Evolutionary conservation across 2,797 vertebrate genomes (phyloP), one percentile per base, ranked within the genome.

Genomic region (Xyrichtys novacula): DNA sequence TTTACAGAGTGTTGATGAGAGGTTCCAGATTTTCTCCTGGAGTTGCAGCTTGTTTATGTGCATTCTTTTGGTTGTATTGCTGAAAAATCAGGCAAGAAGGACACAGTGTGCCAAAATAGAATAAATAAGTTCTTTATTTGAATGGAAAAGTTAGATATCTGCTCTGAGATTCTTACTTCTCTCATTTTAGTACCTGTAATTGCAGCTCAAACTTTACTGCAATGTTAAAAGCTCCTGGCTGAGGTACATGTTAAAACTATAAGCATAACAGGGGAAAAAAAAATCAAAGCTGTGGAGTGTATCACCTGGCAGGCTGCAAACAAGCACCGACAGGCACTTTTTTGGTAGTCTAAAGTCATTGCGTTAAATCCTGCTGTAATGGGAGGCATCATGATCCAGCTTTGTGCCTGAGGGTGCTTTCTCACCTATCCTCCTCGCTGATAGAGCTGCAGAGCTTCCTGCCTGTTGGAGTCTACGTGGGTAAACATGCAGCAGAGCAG

Each of bases 311-410:
- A 38, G 15, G 14, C 9, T 1, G 36, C 26, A 49, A 19, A 65
- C 74, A 26, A 53, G 65, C 6, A 10, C 38, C 75, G 65, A 65
- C 50, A 38, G 31, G 49, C 22, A 67, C 85, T 75, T 83, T 77
- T 81, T 60, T 73, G 68, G 59, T 22, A 26, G 29, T 43, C 23
- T 86, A 67, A 84, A 75, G 29, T 25, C 47, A 29, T 69, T 58
- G 29, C 0, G 9, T 59, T 29, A 39, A 79, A 78, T 78, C 80
- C 75, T 75, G 43, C 31, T 58, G 58, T 76, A 57, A 14, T 74
- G 63, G 65, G 34, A 3, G n/a, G n/a, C n/a, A n/a, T n/a, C n/a
- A n/a, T n/a, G n/a, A n/a, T n/a, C n/a, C 50, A 69, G 14, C 6
- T 34, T 48, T 65, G 57, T 17, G n/a, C 42, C 57, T 71, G 44